Evolutionary conservation across 1,140 invertebrate species (phyloP).

Genomic region (Eupristina koningsbergeri): DNA sequence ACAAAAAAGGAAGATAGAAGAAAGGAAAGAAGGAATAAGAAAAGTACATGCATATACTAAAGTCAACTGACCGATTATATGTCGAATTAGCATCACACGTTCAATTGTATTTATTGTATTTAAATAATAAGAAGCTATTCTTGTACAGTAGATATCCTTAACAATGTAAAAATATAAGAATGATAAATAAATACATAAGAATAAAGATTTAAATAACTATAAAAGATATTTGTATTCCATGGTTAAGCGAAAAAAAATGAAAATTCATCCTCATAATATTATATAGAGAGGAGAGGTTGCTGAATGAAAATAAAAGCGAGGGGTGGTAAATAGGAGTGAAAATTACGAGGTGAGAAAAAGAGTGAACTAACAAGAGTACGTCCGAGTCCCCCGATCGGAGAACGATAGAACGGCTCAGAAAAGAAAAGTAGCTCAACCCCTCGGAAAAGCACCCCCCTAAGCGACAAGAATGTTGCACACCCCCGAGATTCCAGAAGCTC

Average conservation of each 20-base stretch:
- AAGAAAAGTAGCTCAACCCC: background rate
- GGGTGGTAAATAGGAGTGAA: background rate
- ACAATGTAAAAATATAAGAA: too few species aligned
- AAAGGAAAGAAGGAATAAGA: too few species aligned
- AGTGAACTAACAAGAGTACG: background rate
- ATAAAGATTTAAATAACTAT: background rate
- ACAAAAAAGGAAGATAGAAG: too few species aligned
- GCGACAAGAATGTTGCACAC: conserved; percentile 13
- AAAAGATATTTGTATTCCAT: background rate
- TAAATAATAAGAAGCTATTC: too few species aligned
- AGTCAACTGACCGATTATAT: too few species aligned
- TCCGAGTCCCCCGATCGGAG: background rate
- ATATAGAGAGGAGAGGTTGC: background rate
- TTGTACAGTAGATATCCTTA: too few species aligned
- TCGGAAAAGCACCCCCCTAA: background rate
- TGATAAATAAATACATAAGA: background rate
- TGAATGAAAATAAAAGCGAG: background rate
- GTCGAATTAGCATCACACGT: too few species aligned
- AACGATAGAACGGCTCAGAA: background rate
- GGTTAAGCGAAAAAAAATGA: background rate
- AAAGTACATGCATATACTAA: too few species aligned
- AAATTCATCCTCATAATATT: background rate
- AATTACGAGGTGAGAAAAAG: background rate
- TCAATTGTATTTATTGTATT: too few species aligned
- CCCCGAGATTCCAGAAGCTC: conserved; percentile 29